Evolutionary conservation across 2,797 vertebrate genomes (phyloP), one percentile per base, ranked within the genome.

Genomic region (Darevskia nairensis): DNA sequence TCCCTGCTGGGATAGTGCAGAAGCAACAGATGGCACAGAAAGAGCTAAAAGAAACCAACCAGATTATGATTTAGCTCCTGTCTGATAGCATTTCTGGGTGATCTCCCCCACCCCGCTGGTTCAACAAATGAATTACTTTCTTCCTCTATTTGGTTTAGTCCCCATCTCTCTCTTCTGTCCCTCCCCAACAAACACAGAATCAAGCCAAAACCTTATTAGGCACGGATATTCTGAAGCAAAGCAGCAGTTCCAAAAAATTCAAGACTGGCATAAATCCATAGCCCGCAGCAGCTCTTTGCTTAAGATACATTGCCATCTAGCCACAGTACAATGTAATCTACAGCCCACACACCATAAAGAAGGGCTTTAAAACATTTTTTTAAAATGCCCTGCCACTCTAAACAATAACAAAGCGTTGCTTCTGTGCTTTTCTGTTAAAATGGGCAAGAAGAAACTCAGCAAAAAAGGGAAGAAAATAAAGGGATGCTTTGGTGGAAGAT

Each of bases 221-320:
- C 79, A 82, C 76, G 25, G 59, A 85, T 46, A 64, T 93, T 91
- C 71, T 27, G 44, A 89, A 92, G 72, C 83, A 89, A 90, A 89
- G 84, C 84, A 84, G 84, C 64, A 50, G 78, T 88, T 82, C 59
- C 50, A 66, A 90, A 84, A 89, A 86, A 88, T 23, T 50, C 50
- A 74, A 5, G 80, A 39, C 90, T 89, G 92, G 87, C 90, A 91
- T 91, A 88, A 92, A 55, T 35, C 74, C 0, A 79, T 90, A 0
- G 81, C 90, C 68, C 46, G 59, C 85, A n/a, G 75, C 71, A 23
- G 2, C 71, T 74, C 61, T 75, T 94, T 93, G 91, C 87, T 91
- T 90, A 84, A 92, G 82, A 72, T 76, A 91, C 88, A 94, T 32
- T 94, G 93, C 93, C 94, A 92, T 89, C 94, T 96, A 95, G 93